Base-by-base conservation (phyloP, 2,888 invertebrate genomes). In the Ditylenchus weischeri region DNA sequence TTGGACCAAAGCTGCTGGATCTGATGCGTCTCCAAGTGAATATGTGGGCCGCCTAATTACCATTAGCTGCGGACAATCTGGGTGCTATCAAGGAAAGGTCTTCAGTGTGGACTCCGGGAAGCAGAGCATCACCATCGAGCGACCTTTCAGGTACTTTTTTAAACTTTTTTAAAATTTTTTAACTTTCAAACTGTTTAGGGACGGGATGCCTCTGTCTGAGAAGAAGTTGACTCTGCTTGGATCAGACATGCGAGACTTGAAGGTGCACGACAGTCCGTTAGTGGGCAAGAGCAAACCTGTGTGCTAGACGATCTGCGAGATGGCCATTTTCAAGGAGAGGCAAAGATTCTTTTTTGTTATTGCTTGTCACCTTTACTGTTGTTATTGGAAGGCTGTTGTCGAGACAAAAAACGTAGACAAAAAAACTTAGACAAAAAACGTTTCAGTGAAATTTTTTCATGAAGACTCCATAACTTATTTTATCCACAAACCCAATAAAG, bases 21-120 rank as follows among this genome's bases (percentile, higher is more conserved):
- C 35, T 7, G 66, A 50, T 21, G 64, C 61, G n/a, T 57, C 50
- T 19, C 70, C 69, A 11, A 71, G 69, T 4, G 70, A 70, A 48
- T 70, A 72, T 57, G 66, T 75, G 57, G 78, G 78, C 58, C 66
- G 71, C 13, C 64, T 77, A 19, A 69, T 79, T 29, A 65, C 74
- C 1, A 69, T 75, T 15, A 75, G 78, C 51, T 76, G 76, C 29
- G 74, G 72, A 7, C 57, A 29, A 0, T 62, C 69, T 19, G 76
- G 75, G 47, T 69, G 64, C 54, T 78, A 69, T 65, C 75, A 65
- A 43, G 69, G 72, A 18, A 57, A 35, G 48, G 70, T 70, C n/a
- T 10, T 54, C 18, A 48, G 62, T 60, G 66, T 70, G 19, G 69
- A 71, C n/a, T 57, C 66, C 0, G 15, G 21, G 19, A 50, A 43